Evolutionary conservation across 2,888 invertebrate species (phyloP), one percentile per base, ranked within the genome.

Genomic region (Standfussiana lucernea): DNA sequence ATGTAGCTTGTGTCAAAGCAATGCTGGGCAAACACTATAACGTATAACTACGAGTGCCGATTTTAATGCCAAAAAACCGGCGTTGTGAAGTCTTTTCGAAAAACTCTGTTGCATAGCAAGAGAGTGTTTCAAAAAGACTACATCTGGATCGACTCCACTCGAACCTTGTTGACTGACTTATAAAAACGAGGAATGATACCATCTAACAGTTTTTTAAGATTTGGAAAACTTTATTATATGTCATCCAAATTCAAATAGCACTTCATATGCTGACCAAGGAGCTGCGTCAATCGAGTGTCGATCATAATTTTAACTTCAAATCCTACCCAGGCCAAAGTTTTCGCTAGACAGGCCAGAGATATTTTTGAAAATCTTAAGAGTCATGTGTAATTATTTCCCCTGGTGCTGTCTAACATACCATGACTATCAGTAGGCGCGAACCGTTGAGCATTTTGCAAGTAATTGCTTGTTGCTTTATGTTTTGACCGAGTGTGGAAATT

Each of bases 391-490:
- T 37, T 37, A 62, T 56, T 62, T 62, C 35, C 21, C 0, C n/a
- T 40, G 8, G 35, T 45, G 4, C 1, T 21, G 15, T 21, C 0
- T 72, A 82, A 45, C 59, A 28, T 21, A 21, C 37, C 61, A 13
- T 77, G 62, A 47, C 61, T 8, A 24, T n/a, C 40, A 37, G n/a
- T 18, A 13, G 61, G 42, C 59, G 18, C 28, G 6, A 66, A 67
- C 45, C 21, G 28, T 59, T 24, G 37, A 75, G n/a, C 24, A 50
- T 15, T 64, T 73, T 45, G 13, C 37, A 3, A 62, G 37, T 76
- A 77, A 81, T 81, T 77, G 72, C 32, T 59, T 10, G 42, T 28
- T 37, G 35, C 47, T 61, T 68, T 77, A 47, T 59, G 35, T 67
- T 62, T 67, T 28, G 18, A 15, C 24, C 32, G 13, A 10, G 11